A percentile compares a stretch with the other conserved stretches of the same genome.
These are phyloP conservation scores for Myiotriccus ornatus DNA, from an alignment of 2,797 vertebrate species.

Conservation along the genomic window DNA sequence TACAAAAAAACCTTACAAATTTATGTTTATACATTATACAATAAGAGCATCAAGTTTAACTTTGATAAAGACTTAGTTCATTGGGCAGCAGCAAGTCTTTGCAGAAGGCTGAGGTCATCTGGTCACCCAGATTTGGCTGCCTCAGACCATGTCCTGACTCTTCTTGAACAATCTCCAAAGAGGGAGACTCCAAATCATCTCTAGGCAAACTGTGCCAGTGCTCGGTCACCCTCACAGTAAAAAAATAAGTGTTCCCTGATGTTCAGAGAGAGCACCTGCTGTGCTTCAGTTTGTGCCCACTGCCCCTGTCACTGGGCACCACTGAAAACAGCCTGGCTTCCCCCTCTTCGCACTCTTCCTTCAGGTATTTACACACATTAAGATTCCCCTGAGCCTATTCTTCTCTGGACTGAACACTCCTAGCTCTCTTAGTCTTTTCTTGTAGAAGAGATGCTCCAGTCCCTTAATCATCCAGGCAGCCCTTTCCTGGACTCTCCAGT, in stretches of 20 bases:
- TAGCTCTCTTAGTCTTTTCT: neutral
- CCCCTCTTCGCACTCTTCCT: neutral
- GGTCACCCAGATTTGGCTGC: neutral
- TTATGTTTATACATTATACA: neutral
- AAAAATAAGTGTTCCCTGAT: neutral
- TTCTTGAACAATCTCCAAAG: neutral
- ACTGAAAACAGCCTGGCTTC: neutral
- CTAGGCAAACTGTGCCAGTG: neutral
- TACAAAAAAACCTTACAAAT: neutral
- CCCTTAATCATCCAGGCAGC: neutral
- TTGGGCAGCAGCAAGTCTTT: neutral
- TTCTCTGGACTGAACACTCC: neutral
- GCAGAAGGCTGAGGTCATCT: neutral
- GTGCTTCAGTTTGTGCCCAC: neutral
- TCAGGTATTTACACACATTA: neutral
- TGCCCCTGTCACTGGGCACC: neutral
- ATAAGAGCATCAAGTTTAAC: neutral
- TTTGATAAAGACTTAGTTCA: neutral
- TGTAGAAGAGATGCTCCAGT: neutral
- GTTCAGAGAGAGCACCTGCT: neutral
- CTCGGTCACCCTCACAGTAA: accelerated
- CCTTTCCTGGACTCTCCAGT: neutral
- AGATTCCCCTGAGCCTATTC: neutral
- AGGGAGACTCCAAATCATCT: neutral
- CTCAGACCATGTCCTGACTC: neutral